Base-by-base conservation (phyloP, 2,797 vertebrate genomes). In the Graptemys geographica region DNA sequence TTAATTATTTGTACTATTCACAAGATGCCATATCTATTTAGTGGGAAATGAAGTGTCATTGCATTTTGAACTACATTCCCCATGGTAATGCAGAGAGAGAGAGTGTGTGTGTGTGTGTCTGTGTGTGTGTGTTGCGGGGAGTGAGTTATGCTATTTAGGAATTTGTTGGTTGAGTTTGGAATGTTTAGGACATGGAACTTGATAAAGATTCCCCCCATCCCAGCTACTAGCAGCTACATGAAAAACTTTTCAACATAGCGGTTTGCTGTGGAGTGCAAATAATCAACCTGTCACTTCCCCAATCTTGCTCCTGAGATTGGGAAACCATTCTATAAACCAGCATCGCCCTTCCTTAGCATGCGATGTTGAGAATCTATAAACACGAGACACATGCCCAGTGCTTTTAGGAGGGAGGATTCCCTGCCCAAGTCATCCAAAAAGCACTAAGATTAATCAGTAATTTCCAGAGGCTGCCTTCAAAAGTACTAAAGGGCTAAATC, bases 131-230 rank as follows among this genome's bases (percentile, higher is more conserved):
- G 21, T 18, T 41, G 41, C 1, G 25, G 13, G 11, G 25, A 47
- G 25, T 3, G 92, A 37, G 49, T 84, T 47, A 72, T 79, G 47
- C 84, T 78, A 80, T 25, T 85, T 27, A 85, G 76, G 76, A 82
- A 44, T 81, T 47, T 69, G 53, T 87, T 57, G 86, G 78, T 91
- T 90, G n/a, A 16, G 1, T 37, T 51, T 56, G 79, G 93, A 91
- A 49, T 5, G 9, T 79, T 69, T 81, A 78, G 72, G 28, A 74
- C 1, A 65, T 1, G 5, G 37, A 31, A 12, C 16, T 31, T 82
- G 56, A 65, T 8, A 59, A 79, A 81, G 55, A 31, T 47, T 90
- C 51, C 33, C 33, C 16, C 8, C 52, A n/a, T 59, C 51, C 69
- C 11, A 15, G 44, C 82, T 41, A 53, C 33, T 1, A 44, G 9